A percentile compares a stretch with the other conserved stretches of the same genome.
Conservation (phyloP, 2,113 vertebrate genomes). For the Neopipo cinnamomea region DNA sequence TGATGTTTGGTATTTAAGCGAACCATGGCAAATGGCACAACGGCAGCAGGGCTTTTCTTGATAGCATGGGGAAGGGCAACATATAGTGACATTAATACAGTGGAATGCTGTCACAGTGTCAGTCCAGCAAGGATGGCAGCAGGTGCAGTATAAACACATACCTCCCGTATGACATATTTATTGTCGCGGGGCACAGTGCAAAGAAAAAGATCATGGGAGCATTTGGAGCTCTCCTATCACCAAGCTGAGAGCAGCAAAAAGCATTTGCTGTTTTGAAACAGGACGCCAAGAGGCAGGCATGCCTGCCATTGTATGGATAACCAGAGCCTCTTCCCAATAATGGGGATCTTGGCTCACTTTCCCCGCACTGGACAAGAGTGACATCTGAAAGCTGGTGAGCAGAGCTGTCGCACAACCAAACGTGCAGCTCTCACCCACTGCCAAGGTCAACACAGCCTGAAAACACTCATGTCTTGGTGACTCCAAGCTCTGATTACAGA, state of each 20-base stretch:
- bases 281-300: not conserved
- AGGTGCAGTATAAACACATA: not conserved
- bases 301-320: not conserved
- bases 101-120: not conserved
- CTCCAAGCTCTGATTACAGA: not conserved
- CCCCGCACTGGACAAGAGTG: not conserved
- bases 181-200: accelerated
- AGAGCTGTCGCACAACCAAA: not conserved
- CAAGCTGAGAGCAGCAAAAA: not conserved
- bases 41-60: not conserved
- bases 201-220: not conserved
- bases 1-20: not conserved
- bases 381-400: not conserved
- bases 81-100: accelerated
- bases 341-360: not conserved
- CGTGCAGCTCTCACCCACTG: not conserved
- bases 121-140: not conserved
- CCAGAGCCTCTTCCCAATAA: not conserved
- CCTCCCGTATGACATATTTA: not conserved
- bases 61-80: not conserved
- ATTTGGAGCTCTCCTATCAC: not conserved
- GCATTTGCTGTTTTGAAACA: not conserved
- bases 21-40: not conserved
- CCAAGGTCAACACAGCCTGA: not conserved
- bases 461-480: not conserved